phyloP scores from a whole-genome alignment of 2,113 vertebrate species.

The Mastomys coucha region DNA sequence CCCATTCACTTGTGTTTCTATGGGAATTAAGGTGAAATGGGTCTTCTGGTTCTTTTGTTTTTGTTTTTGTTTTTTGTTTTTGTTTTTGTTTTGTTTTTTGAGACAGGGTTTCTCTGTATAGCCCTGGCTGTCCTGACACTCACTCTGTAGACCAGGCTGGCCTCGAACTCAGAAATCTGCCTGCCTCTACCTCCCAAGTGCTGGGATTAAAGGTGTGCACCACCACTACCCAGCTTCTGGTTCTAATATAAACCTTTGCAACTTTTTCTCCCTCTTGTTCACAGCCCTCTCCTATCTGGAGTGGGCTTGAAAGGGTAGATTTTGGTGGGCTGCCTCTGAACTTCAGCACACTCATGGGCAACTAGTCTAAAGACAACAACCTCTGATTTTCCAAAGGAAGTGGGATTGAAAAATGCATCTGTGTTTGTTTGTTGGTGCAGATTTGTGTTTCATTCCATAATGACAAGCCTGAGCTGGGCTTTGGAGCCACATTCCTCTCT shows the following conservation, averaged over 20 bases:
- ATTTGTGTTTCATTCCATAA: slow-evolving; percentile 47
- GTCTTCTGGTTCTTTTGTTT: no score
- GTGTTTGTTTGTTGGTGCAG: slow-evolving; percentile 35
- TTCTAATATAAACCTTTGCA: neutral
- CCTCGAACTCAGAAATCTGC: no score
- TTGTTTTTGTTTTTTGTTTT: no score
- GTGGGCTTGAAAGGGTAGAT: neutral
- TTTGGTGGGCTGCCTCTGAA: neutral
- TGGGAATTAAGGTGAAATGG: neutral
- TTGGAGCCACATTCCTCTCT: slow-evolving; percentile 47
- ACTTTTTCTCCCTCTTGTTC: neutral
- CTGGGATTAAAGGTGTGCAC: no score
- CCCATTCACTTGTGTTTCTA: neutral
- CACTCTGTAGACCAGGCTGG: no score
- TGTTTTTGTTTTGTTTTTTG: no score
- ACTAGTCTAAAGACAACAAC: neutral
- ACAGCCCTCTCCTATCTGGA: neutral
- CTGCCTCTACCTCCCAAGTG: no score
- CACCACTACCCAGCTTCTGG: no score
- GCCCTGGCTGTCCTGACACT: no score
- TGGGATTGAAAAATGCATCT: slow-evolving; percentile 39
- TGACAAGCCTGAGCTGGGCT: slow-evolving; percentile 40
- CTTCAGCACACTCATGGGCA: neutral
- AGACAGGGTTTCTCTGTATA: no score
- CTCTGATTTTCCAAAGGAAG: slow-evolving; percentile 53